Base-by-base conservation (phyloP, 2,797 vertebrate species). In the Fratercula arctica region DNA sequence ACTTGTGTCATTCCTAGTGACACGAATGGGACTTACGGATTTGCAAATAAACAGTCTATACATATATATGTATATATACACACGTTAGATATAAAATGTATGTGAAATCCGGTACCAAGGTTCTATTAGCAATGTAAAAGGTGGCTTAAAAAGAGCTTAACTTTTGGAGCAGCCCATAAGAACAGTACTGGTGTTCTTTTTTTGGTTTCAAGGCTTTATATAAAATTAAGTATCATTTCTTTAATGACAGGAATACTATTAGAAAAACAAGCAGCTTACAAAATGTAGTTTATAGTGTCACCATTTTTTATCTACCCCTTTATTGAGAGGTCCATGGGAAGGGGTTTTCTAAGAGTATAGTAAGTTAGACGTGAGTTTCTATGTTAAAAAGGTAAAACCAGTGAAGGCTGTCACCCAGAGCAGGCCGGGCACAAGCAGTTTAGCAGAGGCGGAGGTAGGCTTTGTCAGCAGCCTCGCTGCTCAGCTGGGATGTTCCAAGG, bases 61-160 rank as follows among this genome's bases (percentile, higher is more conserved):
- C 60, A 79, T 77, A 15, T 23, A 11, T 35, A 46, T n/a, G n/a
- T 46, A 21, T 48, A 53, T 14, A 18, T 25, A 7, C 20, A 13
- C 8, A 13, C 31, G 12, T 31, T 70, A 64, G 39, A 43, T 28
- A 53, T 5, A 16, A 10, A 66, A 64, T 23, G 6, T 28, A 74
- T 87, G 59, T 90, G 83, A 69, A 91, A 94, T 87, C 94, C 19
- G 79, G 66, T 78, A 95, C 89, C 90, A 91, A 86, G 50, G 87
- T 96, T 96, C 96, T 97, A 85, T 80, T 97, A 95, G 67, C 73
- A 92, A 69, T 63, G 57, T 74, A 88, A 87, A 88, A 87, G 60
- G 53, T 91, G 72, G 43, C 54, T 92, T 88, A 94, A 90, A 96
- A 97, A 59, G n/a, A 87, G 39, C 37, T 93, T 72, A 66, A 64